Evolutionary conservation across 2,113 vertebrate species (phyloP), one percentile per base, ranked within the genome.

Genomic region (Pteropus alecto): DNA sequence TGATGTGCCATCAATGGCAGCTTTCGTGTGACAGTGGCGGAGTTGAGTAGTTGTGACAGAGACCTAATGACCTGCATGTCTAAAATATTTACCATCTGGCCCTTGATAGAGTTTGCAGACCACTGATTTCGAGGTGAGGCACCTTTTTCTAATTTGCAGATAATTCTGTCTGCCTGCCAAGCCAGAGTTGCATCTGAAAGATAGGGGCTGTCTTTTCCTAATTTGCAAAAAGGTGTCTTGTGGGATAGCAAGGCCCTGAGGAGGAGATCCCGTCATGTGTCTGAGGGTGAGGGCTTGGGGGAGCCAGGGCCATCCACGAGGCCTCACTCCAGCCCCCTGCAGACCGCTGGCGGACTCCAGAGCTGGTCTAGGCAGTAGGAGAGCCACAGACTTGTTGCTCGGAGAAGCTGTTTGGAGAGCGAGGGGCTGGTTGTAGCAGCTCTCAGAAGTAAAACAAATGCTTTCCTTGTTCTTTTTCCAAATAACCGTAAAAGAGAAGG

Each of bases 401-500:
- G 9, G 87, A 87, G 21, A 76, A 67, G 48, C 81, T 94, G 46
- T 82, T 60, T 0, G 4, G 82, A 61, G 83, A 78, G 48, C 4
- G 4, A 86, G 68, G n/a, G 48, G n/a, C n/a, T 71, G 33, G 38
- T 88, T 77, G 21, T 65, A 76, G 92, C 65, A n/a, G 77, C 95
- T 97, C 93, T 74, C 79, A 82, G 77, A 93, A 54, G 96, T 95
- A 74, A 98, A 95, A 97, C 87, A 95, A 97, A 97, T 92, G 76
- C 95, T 94, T 89, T 90, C 89, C 89, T 97, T 96, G 95, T 97
- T 97, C 89, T 38, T 96, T 95, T 95, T 87, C 86, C 94, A 97
- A 93, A 97, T 93, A 94, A 77, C 96, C 21, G 0, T 97, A 89
- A 96, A 97, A 92, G 82, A 95, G 93, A 41, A 81, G 67, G 85